Percentiles rank a stretch among this genome's conserved stretches.
Evolutionary conservation across 2,797 vertebrate species (phyloP).

Genomic region (Emys orbicularis): DNA sequence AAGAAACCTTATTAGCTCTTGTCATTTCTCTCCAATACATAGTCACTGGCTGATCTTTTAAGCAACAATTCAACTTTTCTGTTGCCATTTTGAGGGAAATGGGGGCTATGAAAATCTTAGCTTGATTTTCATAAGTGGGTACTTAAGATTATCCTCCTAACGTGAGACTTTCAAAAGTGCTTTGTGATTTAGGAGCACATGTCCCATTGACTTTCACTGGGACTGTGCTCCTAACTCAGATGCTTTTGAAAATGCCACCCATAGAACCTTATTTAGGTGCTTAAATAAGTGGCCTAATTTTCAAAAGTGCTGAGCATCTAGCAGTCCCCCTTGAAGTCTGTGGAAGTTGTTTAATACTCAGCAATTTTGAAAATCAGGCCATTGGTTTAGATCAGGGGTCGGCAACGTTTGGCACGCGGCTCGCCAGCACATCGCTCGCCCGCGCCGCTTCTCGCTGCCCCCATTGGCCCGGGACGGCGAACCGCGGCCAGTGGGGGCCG

Average conservation of each 20-base stretch:
- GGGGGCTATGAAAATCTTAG: neutral
- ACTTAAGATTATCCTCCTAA: neutral
- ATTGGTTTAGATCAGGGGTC: neutral
- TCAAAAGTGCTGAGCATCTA: neutral
- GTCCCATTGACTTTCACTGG: constrained; percentile 15
- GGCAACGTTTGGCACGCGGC: no score
- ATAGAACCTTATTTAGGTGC: neutral
- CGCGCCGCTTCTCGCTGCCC: no score
- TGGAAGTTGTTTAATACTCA: neutral
- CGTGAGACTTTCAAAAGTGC: neutral
- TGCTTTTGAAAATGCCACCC: neutral
- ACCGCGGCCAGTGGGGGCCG: no score
- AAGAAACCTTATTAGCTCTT: constrained; percentile 30
- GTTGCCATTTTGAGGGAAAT: neutral
- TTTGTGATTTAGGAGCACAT: neutral
- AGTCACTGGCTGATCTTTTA: neutral
- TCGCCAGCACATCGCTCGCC: no score
- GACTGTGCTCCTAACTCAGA: neutral
- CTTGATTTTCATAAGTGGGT: constrained; percentile 11
- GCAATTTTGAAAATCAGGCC: neutral
- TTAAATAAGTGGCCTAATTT: neutral
- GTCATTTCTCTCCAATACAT: neutral
- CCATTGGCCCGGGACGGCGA: no score
- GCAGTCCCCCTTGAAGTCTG: neutral
- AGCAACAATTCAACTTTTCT: neutral